A percentile compares a stretch with the other conserved stretches of the same genome.
Evolutionary conservation across 2,797 vertebrate species (phyloP).

Genomic region (Allenopithecus nigroviridis): DNA sequence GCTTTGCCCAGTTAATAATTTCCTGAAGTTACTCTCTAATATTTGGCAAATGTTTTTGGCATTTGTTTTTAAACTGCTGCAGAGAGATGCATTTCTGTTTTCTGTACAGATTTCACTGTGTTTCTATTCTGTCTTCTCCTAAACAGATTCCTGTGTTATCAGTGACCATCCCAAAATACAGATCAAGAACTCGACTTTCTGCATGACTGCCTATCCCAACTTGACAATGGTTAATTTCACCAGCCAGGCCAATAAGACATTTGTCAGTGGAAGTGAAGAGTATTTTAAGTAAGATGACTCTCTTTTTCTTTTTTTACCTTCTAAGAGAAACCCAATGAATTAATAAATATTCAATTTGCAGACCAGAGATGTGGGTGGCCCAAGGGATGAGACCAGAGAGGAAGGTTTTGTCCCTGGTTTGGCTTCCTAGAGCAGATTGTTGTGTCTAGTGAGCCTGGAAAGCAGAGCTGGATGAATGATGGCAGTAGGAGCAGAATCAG

Average conservation of each 20-base stretch:
- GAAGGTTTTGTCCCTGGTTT: not conserved
- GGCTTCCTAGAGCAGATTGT: not conserved
- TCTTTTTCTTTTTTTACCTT: not conserved
- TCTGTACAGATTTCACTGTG: not conserved
- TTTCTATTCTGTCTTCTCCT: not conserved
- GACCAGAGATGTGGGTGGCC: not conserved
- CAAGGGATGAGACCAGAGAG: not conserved
- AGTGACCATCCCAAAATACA: conserved; percentile 91
- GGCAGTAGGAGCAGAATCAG: not conserved
- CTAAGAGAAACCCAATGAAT: not conserved
- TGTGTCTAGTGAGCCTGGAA: not conserved
- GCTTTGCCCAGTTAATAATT: not conserved
- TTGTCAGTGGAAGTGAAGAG: conserved; percentile 98
- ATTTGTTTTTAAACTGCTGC: not conserved
- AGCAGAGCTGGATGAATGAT: not conserved
- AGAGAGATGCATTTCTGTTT: accelerated
- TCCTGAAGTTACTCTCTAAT: not conserved
- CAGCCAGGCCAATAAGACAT: conserved; percentile 91
- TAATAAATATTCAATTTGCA: not conserved
- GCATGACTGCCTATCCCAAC: conserved; percentile 94
- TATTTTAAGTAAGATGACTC: conserved; percentile 96
- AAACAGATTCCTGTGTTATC: conserved; percentile 93
- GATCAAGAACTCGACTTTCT: conserved; percentile 95
- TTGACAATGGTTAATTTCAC: conserved; percentile 92
- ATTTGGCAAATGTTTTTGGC: not conserved